Evolutionary conservation across 2,797 vertebrate genomes (phyloP).

Genomic region (Coccyzus lansbergi): DNA sequence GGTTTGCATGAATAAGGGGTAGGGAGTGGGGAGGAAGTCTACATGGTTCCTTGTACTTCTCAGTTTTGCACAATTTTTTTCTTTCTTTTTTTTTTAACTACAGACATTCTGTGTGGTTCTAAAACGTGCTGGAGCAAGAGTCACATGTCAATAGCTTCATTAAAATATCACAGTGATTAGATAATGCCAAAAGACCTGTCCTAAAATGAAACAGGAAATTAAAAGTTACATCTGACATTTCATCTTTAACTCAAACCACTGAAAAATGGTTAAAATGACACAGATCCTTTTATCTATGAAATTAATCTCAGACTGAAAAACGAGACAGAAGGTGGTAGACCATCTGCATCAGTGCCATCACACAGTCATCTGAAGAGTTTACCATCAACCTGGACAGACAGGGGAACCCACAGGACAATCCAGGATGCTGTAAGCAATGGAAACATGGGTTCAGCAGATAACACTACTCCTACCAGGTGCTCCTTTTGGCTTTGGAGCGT

Average conservation of each 20-base stretch:
- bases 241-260: background rate
- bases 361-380: background rate
- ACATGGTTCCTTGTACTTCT: background rate
- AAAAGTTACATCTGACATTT: background rate
- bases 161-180: constrained; percentile 14
- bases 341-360: background rate
- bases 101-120: background rate
- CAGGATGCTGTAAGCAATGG: background rate
- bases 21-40: background rate
- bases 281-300: background rate
- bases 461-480: no score
- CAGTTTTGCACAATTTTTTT: background rate
- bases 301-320: background rate
- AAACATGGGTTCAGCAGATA: background rate
- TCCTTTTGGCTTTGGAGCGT: background rate
- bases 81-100: background rate
- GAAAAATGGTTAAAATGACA: background rate
- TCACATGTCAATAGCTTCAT: background rate
- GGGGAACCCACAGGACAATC: background rate
- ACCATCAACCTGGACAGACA: background rate
- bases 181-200: background rate
- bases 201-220: constrained; percentile 27
- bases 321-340: background rate
- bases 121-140: background rate
- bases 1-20: background rate